Conservation (phyloP, 2,888 invertebrate species). For the Hedya salicella region DNA sequence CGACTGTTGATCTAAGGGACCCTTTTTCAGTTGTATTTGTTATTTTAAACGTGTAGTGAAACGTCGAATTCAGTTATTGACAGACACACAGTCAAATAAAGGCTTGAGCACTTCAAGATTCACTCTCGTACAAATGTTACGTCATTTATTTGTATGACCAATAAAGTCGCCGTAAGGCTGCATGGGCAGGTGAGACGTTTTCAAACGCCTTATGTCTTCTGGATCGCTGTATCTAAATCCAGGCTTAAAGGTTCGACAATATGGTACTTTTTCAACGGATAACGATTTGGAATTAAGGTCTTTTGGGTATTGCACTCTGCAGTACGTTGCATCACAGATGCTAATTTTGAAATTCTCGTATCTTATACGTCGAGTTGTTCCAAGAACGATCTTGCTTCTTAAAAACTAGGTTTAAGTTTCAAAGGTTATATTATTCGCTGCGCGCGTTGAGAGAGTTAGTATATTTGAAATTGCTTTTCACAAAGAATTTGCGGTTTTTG, state of each 20-base stretch:
- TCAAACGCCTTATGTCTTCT: neutral
- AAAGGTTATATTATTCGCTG: neutral
- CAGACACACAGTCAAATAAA: conserved; percentile 13
- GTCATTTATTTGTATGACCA: conserved; percentile 32
- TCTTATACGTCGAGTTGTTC: neutral
- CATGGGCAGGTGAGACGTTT: neutral
- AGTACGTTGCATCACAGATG: conserved; percentile 1
- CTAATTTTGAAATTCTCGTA: neutral
- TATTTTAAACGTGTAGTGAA: conserved; percentile 2
- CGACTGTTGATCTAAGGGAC: neutral
- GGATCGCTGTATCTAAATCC: neutral
- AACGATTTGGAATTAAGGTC: neutral
- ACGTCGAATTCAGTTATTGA: conserved; percentile 14
- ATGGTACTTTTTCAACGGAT: neutral
- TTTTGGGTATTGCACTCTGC: neutral
- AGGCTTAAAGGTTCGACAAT: neutral
- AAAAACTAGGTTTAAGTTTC: neutral
- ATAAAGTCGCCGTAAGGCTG: conserved; percentile 10
- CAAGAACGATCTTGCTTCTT: neutral
- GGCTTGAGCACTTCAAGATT: conserved; percentile 6
- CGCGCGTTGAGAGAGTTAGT: neutral
- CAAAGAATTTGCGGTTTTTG: conserved; percentile 34
- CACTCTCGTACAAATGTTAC: conserved; percentile 17
- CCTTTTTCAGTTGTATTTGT: neutral
- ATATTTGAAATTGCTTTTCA: conserved; percentile 6